These are phyloP conservation scores for Sinonovacula constricta DNA, from an alignment of 1,140 invertebrate species.

Conservation along the genomic window DNA sequence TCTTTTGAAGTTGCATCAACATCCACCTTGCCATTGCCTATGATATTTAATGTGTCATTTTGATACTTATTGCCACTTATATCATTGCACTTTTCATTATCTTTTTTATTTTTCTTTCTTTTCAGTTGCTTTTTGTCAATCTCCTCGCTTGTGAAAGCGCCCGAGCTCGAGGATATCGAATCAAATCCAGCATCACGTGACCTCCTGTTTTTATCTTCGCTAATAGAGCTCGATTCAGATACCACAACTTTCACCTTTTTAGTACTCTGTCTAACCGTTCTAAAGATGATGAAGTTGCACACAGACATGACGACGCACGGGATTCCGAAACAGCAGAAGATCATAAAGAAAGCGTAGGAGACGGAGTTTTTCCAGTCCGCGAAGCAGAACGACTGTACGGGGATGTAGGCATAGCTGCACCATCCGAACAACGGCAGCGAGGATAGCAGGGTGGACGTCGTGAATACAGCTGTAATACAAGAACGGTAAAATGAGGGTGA, in stretches of 20 bases:
- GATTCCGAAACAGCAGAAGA: constrained; percentile 64
- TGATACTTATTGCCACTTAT: too few species aligned
- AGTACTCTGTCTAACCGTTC: constrained; percentile 52
- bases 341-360: constrained; percentile 69
- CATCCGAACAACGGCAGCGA: constrained; percentile 55
- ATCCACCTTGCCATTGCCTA: too few species aligned
- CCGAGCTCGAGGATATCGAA: background rate
- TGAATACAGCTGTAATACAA: constrained; percentile 57
- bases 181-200: background rate
- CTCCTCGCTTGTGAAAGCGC: constrained; percentile 24
- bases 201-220: background rate
- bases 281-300: constrained; percentile 55
- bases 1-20: too few species aligned
- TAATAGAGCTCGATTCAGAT: background rate
- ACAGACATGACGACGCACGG: constrained; percentile 66
- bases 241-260: constrained; percentile 9
- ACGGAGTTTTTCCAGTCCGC: constrained; percentile 63
- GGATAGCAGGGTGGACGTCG: constrained; percentile 48
- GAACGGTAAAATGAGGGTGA: too few species aligned
- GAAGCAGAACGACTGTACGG: constrained; percentile 63
- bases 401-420: constrained; percentile 54
- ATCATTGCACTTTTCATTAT: too few species aligned
- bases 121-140: constrained; percentile 56
- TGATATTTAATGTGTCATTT: too few species aligned
- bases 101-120: background rate